Evolutionary conservation across 1,140 invertebrate species (phyloP).

Genomic region (Macrotrachela quadricornifera): DNA sequence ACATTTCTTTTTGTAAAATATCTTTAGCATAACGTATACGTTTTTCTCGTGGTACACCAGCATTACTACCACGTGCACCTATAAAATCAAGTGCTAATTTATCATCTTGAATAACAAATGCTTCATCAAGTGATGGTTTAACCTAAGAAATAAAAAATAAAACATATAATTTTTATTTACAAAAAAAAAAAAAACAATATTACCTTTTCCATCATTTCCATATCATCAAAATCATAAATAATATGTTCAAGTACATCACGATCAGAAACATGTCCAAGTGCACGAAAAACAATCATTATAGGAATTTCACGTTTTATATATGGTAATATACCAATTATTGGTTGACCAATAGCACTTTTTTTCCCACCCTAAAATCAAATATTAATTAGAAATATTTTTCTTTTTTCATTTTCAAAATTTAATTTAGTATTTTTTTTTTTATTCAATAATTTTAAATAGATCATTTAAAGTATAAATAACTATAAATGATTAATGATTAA

Average conservation of each 20-base stretch:
- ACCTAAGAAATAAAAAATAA: constrained; percentile 22
- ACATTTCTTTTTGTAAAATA: constrained; percentile 97
- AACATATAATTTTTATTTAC: no score
- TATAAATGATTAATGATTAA: no score
- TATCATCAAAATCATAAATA: constrained; percentile 93
- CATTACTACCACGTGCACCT: constrained; percentile 74
- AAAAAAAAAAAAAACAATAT: neutral
- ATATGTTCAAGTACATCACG: constrained; percentile 94
- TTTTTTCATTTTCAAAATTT: neutral
- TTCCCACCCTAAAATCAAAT: constrained; percentile 53
- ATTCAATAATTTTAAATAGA: neutral
- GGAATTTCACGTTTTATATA: constrained; percentile 96
- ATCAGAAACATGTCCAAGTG: constrained; percentile 90
- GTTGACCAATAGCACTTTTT: constrained; percentile 88
- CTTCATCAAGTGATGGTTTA: constrained; percentile 92
- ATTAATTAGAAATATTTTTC: neutral
- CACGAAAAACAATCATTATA: constrained; percentile 90
- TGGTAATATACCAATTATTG: constrained; percentile 86
- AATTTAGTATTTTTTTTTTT: neutral
- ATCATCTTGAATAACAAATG: constrained; percentile 96
- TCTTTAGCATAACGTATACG: constrained; percentile 95
- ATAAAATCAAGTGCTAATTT: constrained; percentile 95
- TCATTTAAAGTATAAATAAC: no score
- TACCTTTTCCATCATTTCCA: constrained; percentile 99
- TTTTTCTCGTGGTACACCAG: constrained; percentile 92